phyloP scores from a whole-genome alignment of 1,140 invertebrate genomes.

The Drosophila kepulauana region DNA sequence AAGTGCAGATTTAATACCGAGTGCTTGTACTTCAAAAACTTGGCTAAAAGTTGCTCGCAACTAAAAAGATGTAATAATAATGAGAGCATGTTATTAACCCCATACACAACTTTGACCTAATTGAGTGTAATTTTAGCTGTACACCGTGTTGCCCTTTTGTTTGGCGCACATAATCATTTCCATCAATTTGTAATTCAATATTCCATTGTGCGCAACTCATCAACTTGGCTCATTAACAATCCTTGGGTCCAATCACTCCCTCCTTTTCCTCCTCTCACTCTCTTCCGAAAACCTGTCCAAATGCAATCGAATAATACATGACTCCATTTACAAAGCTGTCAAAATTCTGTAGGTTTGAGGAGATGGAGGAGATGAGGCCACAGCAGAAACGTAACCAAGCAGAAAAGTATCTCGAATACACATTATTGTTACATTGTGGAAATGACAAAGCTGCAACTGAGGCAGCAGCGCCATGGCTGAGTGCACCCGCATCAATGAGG shows the following conservation, averaged over 20 bases:
- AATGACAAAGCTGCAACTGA: constrained; percentile 43
- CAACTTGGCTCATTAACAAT: constrained; percentile 65
- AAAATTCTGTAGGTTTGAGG: constrained; percentile 43
- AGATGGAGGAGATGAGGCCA: constrained; percentile 40
- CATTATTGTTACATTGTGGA: constrained; percentile 30
- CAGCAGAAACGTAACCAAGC: constrained; percentile 59
- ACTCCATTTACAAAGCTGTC: constrained; percentile 52
- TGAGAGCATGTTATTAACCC: background rate
- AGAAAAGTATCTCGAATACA: constrained; percentile 65
- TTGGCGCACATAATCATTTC: constrained; percentile 6
- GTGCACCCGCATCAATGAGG: constrained; percentile 53
- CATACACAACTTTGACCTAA: constrained; percentile 6
- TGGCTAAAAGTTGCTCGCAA: background rate
- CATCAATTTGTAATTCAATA: constrained; percentile 58
- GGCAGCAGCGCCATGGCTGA: constrained; percentile 49
- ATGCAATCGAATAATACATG: constrained; percentile 22
- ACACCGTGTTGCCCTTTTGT: background rate
- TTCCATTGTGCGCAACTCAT: constrained; percentile 31
- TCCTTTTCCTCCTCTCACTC: background rate
- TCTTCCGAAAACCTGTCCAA: background rate
- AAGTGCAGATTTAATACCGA: constrained; percentile 1
- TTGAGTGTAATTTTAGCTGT: background rate
- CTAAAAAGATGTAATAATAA: background rate
- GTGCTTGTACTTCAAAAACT: background rate
- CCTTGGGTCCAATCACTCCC: constrained; percentile 37